Evolutionary conservation across 2,113 vertebrate genomes (phyloP).

Genomic region (Sclerurus mexicanus): DNA sequence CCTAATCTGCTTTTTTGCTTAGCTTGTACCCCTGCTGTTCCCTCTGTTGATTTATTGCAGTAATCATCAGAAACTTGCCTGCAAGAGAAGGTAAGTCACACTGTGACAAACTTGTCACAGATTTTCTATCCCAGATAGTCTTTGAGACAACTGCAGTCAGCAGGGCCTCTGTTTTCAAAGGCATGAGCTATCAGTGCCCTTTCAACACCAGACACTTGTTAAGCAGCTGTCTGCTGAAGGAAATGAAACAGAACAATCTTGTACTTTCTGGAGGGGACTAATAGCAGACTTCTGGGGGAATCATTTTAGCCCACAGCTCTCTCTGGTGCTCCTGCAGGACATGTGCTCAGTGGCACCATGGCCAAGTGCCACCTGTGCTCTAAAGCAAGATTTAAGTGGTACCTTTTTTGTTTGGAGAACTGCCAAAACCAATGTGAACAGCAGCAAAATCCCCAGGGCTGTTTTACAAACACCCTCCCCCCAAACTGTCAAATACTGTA

Average conservation of each 20-base stretch:
- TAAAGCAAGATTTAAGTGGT: neutral
- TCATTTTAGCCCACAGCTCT: neutral
- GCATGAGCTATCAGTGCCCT: neutral
- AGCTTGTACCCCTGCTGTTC: neutral
- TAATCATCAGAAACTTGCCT: neutral
- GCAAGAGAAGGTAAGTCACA: neutral
- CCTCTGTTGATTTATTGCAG: neutral
- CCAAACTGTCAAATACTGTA: neutral
- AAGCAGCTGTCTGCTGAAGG: neutral
- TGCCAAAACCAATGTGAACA: neutral
- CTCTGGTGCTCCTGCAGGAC: neutral
- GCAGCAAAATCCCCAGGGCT: neutral
- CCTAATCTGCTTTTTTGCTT: neutral
- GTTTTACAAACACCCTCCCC: neutral
- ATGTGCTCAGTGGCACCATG: neutral
- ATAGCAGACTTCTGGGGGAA: neutral
- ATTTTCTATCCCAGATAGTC: neutral
- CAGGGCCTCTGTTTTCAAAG: neutral
- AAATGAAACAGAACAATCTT: neutral
- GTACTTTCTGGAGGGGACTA: neutral
- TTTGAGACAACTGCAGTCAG: neutral
- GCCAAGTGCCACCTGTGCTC: neutral
- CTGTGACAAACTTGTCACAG: neutral
- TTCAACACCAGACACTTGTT: neutral
- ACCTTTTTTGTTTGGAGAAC: neutral